Percentiles rank a stretch among this genome's conserved stretches.
Conservation (phyloP, 1,140 invertebrate species). For the Drosophila setifemur region DNA sequence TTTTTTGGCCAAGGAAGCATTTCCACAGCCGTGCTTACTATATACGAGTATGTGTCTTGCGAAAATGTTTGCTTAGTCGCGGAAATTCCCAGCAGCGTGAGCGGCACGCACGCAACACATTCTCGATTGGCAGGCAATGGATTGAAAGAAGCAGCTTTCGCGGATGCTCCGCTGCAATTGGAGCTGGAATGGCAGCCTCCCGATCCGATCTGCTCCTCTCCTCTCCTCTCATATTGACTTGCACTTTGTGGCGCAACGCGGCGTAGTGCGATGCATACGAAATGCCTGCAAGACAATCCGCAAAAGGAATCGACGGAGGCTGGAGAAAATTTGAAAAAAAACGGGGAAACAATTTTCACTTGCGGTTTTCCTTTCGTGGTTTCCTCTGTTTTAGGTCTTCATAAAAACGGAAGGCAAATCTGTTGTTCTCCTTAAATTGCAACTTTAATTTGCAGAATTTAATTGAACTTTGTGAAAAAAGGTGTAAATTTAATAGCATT, state of each 20-base stretch:
- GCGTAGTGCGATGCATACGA: conserved; percentile 42
- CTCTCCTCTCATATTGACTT: conserved; percentile 59
- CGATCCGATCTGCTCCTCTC: too few relatives aligned
- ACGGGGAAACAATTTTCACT: conserved; percentile 47
- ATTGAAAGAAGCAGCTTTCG: conserved; percentile 34
- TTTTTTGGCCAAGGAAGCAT: conserved; percentile 6
- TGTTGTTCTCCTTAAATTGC: neutral
- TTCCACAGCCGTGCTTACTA: conserved; percentile 6
- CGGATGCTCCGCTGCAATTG: conserved; percentile 4
- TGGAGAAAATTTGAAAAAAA: neutral
- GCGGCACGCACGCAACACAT: conserved; percentile 33
- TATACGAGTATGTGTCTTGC: conserved; percentile 2
- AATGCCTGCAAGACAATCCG: conserved; percentile 54
- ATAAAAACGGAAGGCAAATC: too few relatives aligned
- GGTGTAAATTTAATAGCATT: too few relatives aligned
- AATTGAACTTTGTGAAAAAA: too few relatives aligned
- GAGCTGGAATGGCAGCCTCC: neutral
- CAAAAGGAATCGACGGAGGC: neutral
- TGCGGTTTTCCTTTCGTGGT: conserved; percentile 34
- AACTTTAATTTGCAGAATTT: too few relatives aligned
- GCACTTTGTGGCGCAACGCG: conserved; percentile 63
- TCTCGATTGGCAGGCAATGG: conserved; percentile 49
- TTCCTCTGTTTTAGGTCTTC: neutral
- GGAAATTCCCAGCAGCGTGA: conserved; percentile 24
- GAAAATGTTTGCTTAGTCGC: conserved; percentile 49